phyloP scores from a whole-genome alignment of 1,140 invertebrate genomes.

The Pseudomyrmex flavicornis region DNA sequence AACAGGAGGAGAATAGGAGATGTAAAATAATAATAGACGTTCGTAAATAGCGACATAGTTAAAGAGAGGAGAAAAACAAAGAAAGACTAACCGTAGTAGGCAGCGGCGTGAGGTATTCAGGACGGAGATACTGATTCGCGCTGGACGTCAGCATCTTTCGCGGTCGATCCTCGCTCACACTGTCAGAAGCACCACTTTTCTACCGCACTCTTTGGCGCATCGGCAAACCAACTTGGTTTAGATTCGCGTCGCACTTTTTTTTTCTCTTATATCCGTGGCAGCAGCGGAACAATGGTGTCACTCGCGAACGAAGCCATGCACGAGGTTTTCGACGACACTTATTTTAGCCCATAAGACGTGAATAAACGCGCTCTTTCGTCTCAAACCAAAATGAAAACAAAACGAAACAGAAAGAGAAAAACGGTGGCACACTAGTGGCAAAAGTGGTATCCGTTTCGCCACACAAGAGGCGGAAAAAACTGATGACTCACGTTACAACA shows the following conservation, averaged over 20 bases:
- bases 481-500: background rate
- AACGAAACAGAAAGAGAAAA: background rate
- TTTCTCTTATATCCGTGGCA: conserved; percentile 50
- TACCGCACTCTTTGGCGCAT: conserved; percentile 51
- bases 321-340: conserved; percentile 18
- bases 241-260: conserved; percentile 42
- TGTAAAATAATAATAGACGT: conserved; percentile 25
- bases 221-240: conserved; percentile 26
- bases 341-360: background rate
- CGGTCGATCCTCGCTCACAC: conserved; percentile 30
- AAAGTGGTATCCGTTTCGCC: background rate
- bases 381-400: background rate
- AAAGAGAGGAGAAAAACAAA: background rate
- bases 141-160: conserved; percentile 92
- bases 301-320: conserved; percentile 61
- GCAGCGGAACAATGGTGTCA: conserved; percentile 13
- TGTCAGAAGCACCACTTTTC: conserved; percentile 52
- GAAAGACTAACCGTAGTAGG: conserved; percentile 92
- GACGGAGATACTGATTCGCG: conserved; percentile 94
- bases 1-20: conserved; percentile 7
- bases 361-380: background rate
- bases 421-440: background rate
- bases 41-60: conserved; percentile 17
- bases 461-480: conserved; percentile 15
- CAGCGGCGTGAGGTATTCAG: conserved; percentile 95